Conservation (phyloP, 2,113 vertebrate genomes). For the Paedocypris sp. region DNA sequence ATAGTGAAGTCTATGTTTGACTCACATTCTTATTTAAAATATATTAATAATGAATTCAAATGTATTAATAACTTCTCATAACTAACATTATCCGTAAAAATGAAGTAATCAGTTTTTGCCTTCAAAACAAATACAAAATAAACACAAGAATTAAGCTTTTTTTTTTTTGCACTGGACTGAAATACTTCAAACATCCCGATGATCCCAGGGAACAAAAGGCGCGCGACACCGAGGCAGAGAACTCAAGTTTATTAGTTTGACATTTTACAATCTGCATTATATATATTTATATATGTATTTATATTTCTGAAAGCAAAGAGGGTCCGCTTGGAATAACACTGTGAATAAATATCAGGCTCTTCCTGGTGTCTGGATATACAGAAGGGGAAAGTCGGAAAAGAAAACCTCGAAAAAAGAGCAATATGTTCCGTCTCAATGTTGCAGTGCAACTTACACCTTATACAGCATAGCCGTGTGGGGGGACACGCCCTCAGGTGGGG, state of each 20-base stretch:
- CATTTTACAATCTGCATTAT: slow-evolving; percentile 55
- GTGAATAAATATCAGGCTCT: slow-evolving; percentile 61
- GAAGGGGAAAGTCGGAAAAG: background rate
- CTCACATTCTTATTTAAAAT: too few species aligned
- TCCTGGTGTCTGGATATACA: slow-evolving; percentile 29
- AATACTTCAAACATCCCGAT: too few species aligned
- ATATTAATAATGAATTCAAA: too few species aligned
- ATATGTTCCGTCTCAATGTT: slow-evolving; percentile 70
- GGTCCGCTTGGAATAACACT: slow-evolving; percentile 58
- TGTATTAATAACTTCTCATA: too few species aligned
- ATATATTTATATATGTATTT: slow-evolving; percentile 42
- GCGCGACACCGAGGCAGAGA: slow-evolving; percentile 33
- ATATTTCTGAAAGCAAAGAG: slow-evolving; percentile 43
- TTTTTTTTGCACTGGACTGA: background rate
- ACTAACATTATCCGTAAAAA: too few species aligned
- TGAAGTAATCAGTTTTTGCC: too few species aligned
- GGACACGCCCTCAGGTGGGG: slow-evolving; percentile 65
- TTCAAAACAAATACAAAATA: background rate
- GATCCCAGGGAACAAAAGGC: too few species aligned
- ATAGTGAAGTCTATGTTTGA: too few species aligned
- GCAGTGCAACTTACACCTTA: slow-evolving; percentile 73
- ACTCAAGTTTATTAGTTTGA: slow-evolving; percentile 67
- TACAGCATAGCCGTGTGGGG: slow-evolving; percentile 62
- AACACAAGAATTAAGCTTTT: too few species aligned
- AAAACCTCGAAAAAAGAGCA: slow-evolving; percentile 58